Base-by-base conservation (phyloP, 2,888 invertebrate genomes). In the Scaptomyza polygonia region DNA sequence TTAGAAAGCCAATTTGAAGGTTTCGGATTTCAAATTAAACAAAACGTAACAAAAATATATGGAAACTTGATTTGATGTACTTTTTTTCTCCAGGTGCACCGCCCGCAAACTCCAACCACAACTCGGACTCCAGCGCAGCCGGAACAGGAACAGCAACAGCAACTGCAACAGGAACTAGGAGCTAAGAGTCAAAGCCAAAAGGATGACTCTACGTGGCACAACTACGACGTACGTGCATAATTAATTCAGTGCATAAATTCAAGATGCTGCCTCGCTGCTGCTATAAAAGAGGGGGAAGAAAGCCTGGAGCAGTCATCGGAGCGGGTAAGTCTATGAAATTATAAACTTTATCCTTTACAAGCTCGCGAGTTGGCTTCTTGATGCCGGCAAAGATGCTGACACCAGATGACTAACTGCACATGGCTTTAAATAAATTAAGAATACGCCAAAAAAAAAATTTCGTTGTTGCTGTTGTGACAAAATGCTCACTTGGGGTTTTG, bases 211-310 rank as follows among this genome's bases (percentile, higher is more conserved):
- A 48, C 52, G 49, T 51, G 42, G 53, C 29, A 45, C 48, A 27
- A 64, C 36, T 29, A 47, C 55, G 34, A 66, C 84, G 88, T 85
- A 78, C 88, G 84, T 80, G 84, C 85, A 88, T 85, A 85, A 85
- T 85, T 88, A 88, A 85, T 88, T 85, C 88, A 75, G 86, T 72
- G 84, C 86, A 86, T 83, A 86, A 85, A 86, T 85, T 88, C 69
- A 88, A 85, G 86, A 79, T 79, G 86, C 62, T 63, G 79, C 56
- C 56, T 53, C 34, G 48, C 16, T 18, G 16, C 29, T 29, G 29
- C n/a, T 27, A 0, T 11, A n/a, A n/a, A n/a, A n/a, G n/a, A n/a
- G n/a, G n/a, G n/a, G n/a, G n/a, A n/a, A n/a, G n/a, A n/a, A n/a
- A n/a, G 16, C 14, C n/a, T 61, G 30, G 51, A 39, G 43, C 25